Base-by-base conservation (phyloP, 1,140 invertebrate genomes). In the Anoplolepis gracilipes region DNA sequence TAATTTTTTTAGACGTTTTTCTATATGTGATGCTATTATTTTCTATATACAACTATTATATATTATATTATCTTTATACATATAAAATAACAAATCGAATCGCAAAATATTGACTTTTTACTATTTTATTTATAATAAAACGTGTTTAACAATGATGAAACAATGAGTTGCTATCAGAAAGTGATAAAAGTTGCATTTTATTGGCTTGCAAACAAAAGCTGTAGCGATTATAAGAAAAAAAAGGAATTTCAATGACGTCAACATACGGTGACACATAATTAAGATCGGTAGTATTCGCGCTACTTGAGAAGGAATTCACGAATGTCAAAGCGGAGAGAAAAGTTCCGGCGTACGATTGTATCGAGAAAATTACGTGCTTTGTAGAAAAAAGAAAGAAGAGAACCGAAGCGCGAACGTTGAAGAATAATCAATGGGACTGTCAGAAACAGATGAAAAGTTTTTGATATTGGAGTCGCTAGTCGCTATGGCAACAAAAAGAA, bases 401-500 rank as follows among this genome's bases (percentile, higher is more conserved):
- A 64, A 77, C 55, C 77, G 30, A 75, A 49, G 46, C 73, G 59
- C 73, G n/a, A n/a, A n/a, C n/a, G 59, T 55, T 10, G 73, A 64
- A 42, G 39, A 39, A 70, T 55, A 88, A 88, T 88, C 87, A 78
- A 85, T 81, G 75, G 57, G 61, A 73, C 73, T 88, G 87, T 88
- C 82, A 85, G 46, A 70, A 59, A 22, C 61, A 79, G 82, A 88
- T 75, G 87, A 79, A 78, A 88, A 88, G 67, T 76, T 88, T 88
- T 88, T 88, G 87, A 88, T 85, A 76, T 88, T 46, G 33, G 73
- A 88, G 73, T 85, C 65, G 86, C 79, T 70, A 88, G 73, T 85
- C 65, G 86, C 79, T 70, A 62, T 57, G 49, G 65, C 36, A 65
- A 87, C 67, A 88, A 84, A 90, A 90, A 88, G 89, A 90, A 90